Evolutionary conservation across 2,113 vertebrate genomes (phyloP), one percentile per base, ranked within the genome.

Genomic region (Ellobius talpinus): DNA sequence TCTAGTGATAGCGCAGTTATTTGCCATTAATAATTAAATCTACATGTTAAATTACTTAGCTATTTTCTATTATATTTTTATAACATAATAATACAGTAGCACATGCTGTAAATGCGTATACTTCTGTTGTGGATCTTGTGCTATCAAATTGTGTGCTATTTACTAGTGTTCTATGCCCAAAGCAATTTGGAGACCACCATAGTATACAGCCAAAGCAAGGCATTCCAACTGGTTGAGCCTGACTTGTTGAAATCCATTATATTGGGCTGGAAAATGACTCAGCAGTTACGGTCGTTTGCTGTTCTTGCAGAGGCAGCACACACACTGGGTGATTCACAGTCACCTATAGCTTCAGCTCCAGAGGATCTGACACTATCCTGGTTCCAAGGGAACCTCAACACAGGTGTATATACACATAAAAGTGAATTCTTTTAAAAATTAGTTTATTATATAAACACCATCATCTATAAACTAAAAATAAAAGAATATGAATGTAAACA

Each of bases 41-140:
- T 94, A 24, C 95, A 55, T 36, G 29, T 58, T 16, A 73, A 91
- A 73, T 92, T 89, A 36, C 88, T 93, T 26, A 92, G 31, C 77
- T 79, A 82, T 84, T 89, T 84, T 89, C n/a, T 87, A 24, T 55
- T 76, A 4, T 72, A n/a, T 55, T 77, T 95, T 95, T 86, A 61
- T 87, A 72, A 72, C 4, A 29, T 72, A 72, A 72, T 72, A 87
- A 26, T n/a, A n/a, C 7, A 72, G 7, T 70, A 16, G 65, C 23
- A 8, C 33, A 39, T 72, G 31, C 21, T 94, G 2, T 77, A 52
- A 58, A 68, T 95, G 85, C 33, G 19, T 58, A 42, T 66, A 66
- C 91, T 94, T 66, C 19, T 68, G n/a, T 47, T 74, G 23, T 81
- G 16, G 29, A 12, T 39, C 73, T n/a, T 73, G 36, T 72, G 24